These are phyloP conservation scores for Montipora capricornis DNA, from an alignment of 64 coral and sea anemone species.

Conservation along the genomic window DNA sequence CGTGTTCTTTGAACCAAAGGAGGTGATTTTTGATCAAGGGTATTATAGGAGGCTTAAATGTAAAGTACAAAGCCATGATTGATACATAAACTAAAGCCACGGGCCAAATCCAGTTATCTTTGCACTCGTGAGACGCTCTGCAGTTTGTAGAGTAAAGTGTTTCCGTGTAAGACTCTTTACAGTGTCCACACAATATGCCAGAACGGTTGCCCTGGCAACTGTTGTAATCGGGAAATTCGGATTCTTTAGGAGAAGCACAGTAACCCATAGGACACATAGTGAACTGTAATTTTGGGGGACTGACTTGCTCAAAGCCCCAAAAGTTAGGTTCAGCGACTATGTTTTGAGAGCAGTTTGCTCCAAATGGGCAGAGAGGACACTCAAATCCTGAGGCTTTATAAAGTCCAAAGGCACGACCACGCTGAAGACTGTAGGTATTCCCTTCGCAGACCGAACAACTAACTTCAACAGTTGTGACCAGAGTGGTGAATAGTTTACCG, in stretches of 20 bases:
- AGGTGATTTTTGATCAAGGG: background rate
- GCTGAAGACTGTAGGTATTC: background rate
- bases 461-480: constrained; percentile 18
- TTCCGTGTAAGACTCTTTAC: constrained; percentile 65
- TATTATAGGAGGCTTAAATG: constrained; percentile 7
- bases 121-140: constrained; percentile 39
- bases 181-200: constrained; percentile 73
- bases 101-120: constrained; percentile 80
- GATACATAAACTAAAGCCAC: constrained; percentile 42
- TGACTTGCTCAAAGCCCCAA: constrained; percentile 54
- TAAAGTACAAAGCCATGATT: background rate
- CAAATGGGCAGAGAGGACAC: constrained; percentile 72
- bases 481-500: no score
- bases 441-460: constrained; percentile 41
- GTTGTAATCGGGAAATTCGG: constrained; percentile 21
- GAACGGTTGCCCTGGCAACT: constrained; percentile 59
- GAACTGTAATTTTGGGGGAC: constrained; percentile 48
- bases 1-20: background rate
- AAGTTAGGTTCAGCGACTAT: constrained; percentile 58
- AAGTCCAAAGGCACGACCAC: constrained; percentile 25
- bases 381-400: background rate
- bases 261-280: constrained; percentile 69
- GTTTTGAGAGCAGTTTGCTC: constrained; percentile 46
- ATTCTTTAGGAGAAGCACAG: background rate
- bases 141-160: constrained; percentile 76